Evolutionary conservation across 2,888 invertebrate species (phyloP).

Genomic region (Torymus tubicola): DNA sequence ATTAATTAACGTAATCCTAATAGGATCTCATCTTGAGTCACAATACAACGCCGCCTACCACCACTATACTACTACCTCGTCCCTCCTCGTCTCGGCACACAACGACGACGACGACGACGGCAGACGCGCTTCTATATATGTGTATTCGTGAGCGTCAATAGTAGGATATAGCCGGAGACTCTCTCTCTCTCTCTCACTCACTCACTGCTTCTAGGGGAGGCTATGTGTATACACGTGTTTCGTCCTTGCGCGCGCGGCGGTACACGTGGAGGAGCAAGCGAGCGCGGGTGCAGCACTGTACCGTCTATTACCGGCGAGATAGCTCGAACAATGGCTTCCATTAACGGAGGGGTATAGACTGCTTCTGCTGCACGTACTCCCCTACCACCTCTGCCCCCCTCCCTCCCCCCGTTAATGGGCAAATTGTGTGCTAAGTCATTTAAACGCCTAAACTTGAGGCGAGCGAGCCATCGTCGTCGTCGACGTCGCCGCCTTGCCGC

Average conservation of each 20-base stretch:
- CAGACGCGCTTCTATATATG: too few relatives aligned
- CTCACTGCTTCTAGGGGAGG: background rate
- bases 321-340: slow-evolving; percentile 74
- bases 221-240: slow-evolving; percentile 45
- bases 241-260: background rate
- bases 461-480: slow-evolving; percentile 23
- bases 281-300: background rate
- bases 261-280: background rate
- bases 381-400: slow-evolving; percentile 64
- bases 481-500: too few relatives aligned
- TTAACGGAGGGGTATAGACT: slow-evolving; percentile 64
- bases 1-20: slow-evolving; percentile 74
- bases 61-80: slow-evolving; percentile 59
- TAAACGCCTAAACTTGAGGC: slow-evolving; percentile 69
- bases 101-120: too few relatives aligned
- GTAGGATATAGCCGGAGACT: background rate
- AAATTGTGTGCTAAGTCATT: slow-evolving; percentile 73
- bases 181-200: slow-evolving; percentile 6
- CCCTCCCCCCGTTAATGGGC: slow-evolving; percentile 70
- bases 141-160: too few relatives aligned
- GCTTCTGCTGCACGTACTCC: slow-evolving; percentile 59
- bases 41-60: slow-evolving; percentile 68
- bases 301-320: slow-evolving; percentile 71
- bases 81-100: slow-evolving; percentile 10
- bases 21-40: slow-evolving; percentile 73